A percentile compares a stretch with the other conserved stretches of the same genome.
These are phyloP conservation scores for Mormyrops attenuatus DNA, from an alignment of 2,797 vertebrate species.

Conservation along the genomic window DNA sequence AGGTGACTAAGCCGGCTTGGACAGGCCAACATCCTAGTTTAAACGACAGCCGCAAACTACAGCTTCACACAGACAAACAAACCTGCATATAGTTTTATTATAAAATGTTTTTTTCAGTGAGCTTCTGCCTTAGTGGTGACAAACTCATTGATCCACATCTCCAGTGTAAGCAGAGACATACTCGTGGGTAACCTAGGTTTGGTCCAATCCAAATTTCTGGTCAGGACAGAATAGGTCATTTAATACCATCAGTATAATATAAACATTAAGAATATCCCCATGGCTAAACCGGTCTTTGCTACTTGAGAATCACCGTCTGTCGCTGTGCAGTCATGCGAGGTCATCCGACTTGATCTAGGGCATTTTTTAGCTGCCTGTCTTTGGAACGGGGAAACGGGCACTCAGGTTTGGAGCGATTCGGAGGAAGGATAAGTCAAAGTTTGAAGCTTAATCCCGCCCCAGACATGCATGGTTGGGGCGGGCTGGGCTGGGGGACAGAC, in stretches of 20 bases:
- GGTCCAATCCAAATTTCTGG: neutral
- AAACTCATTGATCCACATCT: neutral
- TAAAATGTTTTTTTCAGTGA: neutral
- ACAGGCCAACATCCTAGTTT: neutral
- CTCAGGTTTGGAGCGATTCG: neutral
- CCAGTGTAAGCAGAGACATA: neutral
- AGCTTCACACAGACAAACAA: neutral
- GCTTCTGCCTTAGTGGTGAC: neutral
- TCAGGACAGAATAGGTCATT: neutral
- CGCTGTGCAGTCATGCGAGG: neutral
- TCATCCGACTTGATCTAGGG: neutral
- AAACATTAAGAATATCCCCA: neutral
- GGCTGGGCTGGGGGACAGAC: neutral
- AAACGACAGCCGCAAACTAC: neutral
- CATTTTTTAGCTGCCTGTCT: constrained; percentile 2
- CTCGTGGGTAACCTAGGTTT: neutral
- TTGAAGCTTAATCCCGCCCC: neutral
- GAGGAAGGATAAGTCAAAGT: neutral
- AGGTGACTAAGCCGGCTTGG: neutral
- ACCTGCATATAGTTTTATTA: neutral
- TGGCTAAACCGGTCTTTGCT: neutral
- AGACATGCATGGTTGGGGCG: neutral
- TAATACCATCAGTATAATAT: neutral
- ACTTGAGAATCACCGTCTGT: neutral
- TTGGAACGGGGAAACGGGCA: neutral